A percentile compares a stretch with the other conserved stretches of the same genome.
phyloP scores from a whole-genome alignment of 2,797 vertebrate species.

The Spea hammondii region DNA sequence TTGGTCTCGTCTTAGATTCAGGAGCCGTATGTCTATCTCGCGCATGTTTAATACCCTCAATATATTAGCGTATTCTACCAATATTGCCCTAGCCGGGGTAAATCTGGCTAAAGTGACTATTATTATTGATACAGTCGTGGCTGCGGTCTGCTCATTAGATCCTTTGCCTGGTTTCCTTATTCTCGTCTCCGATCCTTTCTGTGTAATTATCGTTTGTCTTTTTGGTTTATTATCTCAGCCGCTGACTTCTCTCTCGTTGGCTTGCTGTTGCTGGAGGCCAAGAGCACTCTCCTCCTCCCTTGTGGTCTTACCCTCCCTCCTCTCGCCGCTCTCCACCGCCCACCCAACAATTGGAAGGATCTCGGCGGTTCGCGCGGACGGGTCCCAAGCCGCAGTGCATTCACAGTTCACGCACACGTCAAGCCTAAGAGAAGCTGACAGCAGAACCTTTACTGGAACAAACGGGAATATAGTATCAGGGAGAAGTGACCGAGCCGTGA shows the following conservation, averaged over 20 bases:
- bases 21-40: no score
- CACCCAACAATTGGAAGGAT: slow-evolving; percentile 29
- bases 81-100: no score
- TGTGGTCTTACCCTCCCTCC: slow-evolving; percentile 3
- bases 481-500: slow-evolving; percentile 89
- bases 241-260: slow-evolving; percentile 34
- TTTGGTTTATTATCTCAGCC: slow-evolving; percentile 43
- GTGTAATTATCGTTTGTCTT: slow-evolving; percentile 24
- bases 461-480: slow-evolving; percentile 85
- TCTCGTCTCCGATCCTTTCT: not conserved
- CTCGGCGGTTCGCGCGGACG: slow-evolving; percentile 45
- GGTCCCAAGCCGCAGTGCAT: slow-evolving; percentile 72
- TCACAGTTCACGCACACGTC: slow-evolving; percentile 80
- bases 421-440: slow-evolving; percentile 79
- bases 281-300: not conserved
- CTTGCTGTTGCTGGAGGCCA: slow-evolving; percentile 39
- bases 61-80: no score
- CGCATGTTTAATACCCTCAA: no score
- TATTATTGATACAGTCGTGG: not conserved
- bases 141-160: slow-evolving; percentile 22
- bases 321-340: not conserved
- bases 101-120: no score
- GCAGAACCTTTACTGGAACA: slow-evolving; percentile 83
- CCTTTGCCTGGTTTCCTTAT: not conserved
- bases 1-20: no score